phyloP scores from a whole-genome alignment of 2,888 invertebrate genomes.

The Magallana nippona region DNA sequence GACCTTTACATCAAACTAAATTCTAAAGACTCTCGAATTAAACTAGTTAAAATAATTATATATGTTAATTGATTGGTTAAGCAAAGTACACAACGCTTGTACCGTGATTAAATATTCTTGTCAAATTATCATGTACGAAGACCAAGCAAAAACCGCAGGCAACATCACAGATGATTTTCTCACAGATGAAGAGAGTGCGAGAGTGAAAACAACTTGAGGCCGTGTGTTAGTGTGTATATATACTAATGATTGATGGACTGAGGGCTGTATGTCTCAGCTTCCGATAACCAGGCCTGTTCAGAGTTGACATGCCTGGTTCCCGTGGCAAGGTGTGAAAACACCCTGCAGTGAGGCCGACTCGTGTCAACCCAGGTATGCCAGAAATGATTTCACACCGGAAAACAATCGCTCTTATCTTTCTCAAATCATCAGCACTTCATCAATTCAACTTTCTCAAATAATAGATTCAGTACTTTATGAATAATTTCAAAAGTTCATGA shows the following conservation, averaged over 20 bases:
- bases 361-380: constrained; percentile 15
- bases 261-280: constrained; percentile 21
- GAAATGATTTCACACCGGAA: constrained; percentile 16
- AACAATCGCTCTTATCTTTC: constrained; percentile 24
- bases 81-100: constrained; percentile 1
- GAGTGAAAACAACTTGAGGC: background rate
- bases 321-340: background rate
- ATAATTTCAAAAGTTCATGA: constrained; percentile 33
- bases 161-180: background rate
- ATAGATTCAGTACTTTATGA: constrained; percentile 33
- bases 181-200: background rate
- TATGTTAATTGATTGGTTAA: constrained; percentile 32
- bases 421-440: constrained; percentile 23
- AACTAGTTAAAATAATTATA: constrained; percentile 15
- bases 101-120: constrained; percentile 9
- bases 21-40: background rate
- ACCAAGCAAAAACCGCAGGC: background rate
- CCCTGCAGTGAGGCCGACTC: constrained; percentile 13
- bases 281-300: background rate
- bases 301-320: background rate
- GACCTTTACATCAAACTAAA: background rate
- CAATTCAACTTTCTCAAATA: constrained; percentile 24
- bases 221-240: background rate
- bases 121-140: background rate
- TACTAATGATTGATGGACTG: constrained; percentile 18